Conservation (phyloP, 2,113 vertebrate genomes). For the Meleagris gallopavo region DNA sequence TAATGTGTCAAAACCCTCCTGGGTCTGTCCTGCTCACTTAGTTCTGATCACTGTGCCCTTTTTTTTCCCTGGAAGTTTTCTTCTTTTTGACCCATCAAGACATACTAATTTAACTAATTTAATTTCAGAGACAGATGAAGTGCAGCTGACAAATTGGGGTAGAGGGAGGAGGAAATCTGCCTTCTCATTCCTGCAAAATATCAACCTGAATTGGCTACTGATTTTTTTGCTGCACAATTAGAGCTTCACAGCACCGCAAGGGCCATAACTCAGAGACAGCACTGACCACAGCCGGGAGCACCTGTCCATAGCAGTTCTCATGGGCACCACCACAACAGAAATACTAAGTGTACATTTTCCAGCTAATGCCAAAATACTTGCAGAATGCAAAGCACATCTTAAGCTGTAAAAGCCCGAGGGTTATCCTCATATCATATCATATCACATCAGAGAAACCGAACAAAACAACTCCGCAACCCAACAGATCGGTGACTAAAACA, state of each 20-base stretch:
- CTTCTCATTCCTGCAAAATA: neutral
- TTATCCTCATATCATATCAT: neutral
- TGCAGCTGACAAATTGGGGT: neutral
- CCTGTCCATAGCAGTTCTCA: neutral
- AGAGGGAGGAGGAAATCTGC: neutral
- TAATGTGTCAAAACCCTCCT: constrained; percentile 65
- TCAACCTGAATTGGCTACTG: neutral
- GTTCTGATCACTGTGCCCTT: constrained; percentile 50
- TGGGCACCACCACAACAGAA: neutral
- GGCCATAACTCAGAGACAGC: neutral
- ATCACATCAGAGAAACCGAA: neutral
- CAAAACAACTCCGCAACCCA: neutral
- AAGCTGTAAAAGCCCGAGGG: neutral
- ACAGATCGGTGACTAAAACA: neutral
- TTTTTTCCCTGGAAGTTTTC: neutral
- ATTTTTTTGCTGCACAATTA: neutral
- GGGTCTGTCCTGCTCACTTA: constrained; percentile 61
- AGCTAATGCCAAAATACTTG: neutral
- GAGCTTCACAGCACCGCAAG: neutral
- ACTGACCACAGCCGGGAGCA: neutral
- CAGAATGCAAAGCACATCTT: neutral
- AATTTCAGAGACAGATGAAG: constrained; percentile 11
- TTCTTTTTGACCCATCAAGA: neutral
- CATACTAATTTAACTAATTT: neutral
- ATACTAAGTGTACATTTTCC: neutral